A percentile compares a stretch with the other conserved stretches of the same genome.
These are phyloP conservation scores for Drosophila ercepeae DNA, from an alignment of 1,140 invertebrate genomes.

Conservation along the genomic window DNA sequence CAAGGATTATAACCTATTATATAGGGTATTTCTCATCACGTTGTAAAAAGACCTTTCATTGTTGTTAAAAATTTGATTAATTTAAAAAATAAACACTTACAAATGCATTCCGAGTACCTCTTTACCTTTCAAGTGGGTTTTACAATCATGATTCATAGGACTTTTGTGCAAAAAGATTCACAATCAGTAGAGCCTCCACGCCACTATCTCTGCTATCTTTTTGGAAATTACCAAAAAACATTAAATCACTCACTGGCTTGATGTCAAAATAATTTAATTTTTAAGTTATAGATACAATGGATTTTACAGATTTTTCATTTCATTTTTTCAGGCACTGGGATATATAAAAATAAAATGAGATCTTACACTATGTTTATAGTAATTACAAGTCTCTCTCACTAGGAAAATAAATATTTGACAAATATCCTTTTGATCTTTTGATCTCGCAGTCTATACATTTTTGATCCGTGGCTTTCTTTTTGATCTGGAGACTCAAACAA, in stretches of 20 bases:
- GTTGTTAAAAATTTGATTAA: too few species aligned
- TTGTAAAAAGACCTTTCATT: too few species aligned
- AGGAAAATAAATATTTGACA: background rate
- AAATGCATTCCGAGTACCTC: background rate
- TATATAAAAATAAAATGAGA: conserved; percentile 1
- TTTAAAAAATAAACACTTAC: background rate
- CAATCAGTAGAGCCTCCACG: background rate
- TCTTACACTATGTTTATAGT: background rate
- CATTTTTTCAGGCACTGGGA: background rate
- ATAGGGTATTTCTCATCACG: too few species aligned
- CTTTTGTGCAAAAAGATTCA: background rate
- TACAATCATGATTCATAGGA: background rate
- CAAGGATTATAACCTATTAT: too few species aligned
- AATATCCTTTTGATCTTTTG: too few species aligned
- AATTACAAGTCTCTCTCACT: conserved; percentile 1
- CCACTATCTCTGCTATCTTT: background rate
- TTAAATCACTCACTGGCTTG: background rate
- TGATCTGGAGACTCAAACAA: background rate
- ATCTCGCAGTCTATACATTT: background rate
- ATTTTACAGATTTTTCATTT: background rate
- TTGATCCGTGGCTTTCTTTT: background rate
- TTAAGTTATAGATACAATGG: background rate
- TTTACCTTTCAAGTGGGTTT: background rate
- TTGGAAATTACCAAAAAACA: background rate
- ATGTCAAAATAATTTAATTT: background rate